Base-by-base conservation (phyloP, 1,140 invertebrate genomes). In the Lamellibrachia luymesi region DNA sequence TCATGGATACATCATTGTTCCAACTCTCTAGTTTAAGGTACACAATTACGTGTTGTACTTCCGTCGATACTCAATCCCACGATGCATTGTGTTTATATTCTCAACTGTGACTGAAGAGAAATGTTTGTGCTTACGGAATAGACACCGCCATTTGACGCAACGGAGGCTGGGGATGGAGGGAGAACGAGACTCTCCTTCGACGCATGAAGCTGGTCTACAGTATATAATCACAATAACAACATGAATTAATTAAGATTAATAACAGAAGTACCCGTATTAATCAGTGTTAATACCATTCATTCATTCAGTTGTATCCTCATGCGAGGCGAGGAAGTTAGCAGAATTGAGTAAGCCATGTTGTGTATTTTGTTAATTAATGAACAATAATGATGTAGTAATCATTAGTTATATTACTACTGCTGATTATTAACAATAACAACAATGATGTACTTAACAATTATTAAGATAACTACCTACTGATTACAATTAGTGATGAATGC, bases 101-200 rank as follows among this genome's bases (percentile, higher is more conserved):
- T 38, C 38, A 38, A 80, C 13, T 0, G 64, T 80, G 64, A 80
- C 64, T 80, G 64, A 80, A 10, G 17, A 10, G 64, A 80, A 22
- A 80, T 80, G 64, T 80, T 91, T 22, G 90, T 92, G 95, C 95
- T 97, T 97, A 98, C 98, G 92, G 98, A 98, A 95, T 98, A 98
- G 90, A 98, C 97, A 1, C 98, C 98, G 1, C 98, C 98, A 96
- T 98, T 98, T 5, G 95, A 96, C 13, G 96, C 95, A 56, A 56
- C 80, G 0, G 93, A 93, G 38, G 92, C 93, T 56, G 96, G 96
- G 22, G 97, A 96, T 38, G 96, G 96, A 52, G 96, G 95, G 25
- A 95, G 95, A 64, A 96, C 94, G 51, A 96, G 94, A 93, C 96
- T 96, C 95, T 96, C 95, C 92, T 94, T 95, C 13, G 95, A 95